Evolutionary conservation across 2,888 invertebrate species (phyloP).

Genomic region (Drosophila sordidapex): DNA sequence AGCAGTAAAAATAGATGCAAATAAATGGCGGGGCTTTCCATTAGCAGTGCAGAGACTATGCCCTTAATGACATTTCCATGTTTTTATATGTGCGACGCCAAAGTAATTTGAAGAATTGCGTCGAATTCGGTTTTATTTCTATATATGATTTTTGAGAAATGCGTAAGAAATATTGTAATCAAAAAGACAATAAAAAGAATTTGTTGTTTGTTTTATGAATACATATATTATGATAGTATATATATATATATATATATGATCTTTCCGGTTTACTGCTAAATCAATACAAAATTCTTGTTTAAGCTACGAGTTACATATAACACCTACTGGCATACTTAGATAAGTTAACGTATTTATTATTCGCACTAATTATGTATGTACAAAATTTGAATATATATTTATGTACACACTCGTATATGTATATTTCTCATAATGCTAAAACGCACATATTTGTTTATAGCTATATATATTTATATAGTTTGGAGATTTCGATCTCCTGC

Average conservation of each 20-base stretch:
- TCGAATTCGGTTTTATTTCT: not conserved
- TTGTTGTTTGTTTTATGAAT: constrained; percentile 36
- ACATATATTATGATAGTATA: constrained; percentile 42
- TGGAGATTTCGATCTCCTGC: constrained; percentile 31
- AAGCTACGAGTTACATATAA: constrained; percentile 51
- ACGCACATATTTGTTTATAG: constrained; percentile 56
- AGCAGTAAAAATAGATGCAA: constrained; percentile 26
- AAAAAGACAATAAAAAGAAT: not conserved
- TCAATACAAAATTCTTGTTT: constrained; percentile 66
- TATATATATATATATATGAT: constrained; percentile 39
- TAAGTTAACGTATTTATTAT: constrained; percentile 33
- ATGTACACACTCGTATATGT: constrained; percentile 29
- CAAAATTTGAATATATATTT: constrained; percentile 43
- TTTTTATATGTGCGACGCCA: constrained; percentile 2
- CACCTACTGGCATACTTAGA: constrained; percentile 56
- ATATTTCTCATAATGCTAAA: constrained; percentile 63
- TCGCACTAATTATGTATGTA: constrained; percentile 56
- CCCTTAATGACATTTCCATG: not conserved
- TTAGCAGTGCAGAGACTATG: constrained; percentile 8
- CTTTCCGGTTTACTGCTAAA: constrained; percentile 59
- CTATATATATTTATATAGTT: constrained; percentile 2
- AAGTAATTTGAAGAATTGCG: constrained; percentile 1
- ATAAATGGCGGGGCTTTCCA: constrained; percentile 9
- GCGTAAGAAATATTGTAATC: not conserved
- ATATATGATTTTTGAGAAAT: not conserved